Evolutionary conservation across 2,113 vertebrate species (phyloP), one percentile per base, ranked within the genome.

Genomic region (Delphinus delphis): DNA sequence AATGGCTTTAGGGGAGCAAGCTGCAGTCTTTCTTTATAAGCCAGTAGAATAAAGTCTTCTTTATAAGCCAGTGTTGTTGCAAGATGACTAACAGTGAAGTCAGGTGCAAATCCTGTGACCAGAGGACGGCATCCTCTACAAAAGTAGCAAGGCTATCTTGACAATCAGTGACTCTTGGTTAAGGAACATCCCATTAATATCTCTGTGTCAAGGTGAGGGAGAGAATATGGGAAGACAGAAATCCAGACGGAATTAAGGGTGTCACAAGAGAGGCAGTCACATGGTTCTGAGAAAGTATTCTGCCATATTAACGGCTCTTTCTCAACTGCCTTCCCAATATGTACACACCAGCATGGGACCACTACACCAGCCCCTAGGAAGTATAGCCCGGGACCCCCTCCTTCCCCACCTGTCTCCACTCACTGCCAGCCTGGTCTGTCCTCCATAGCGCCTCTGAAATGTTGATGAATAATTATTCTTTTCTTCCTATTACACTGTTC

Each of bases 51-150:
- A 82, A 68, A 77, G 47, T 73, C 21, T 90, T 89, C 67, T 92
- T 93, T 79, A 47, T 70, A 85, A 77, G 10, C 50, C 38, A 58
- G 14, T 84, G 20, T 58, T 74, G 50, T 95, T 94, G 47, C 76
- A 97, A 71, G 47, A 84, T 87, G 76, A 97, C 44, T 81, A 84
- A 82, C 38, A 41, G 50, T 85, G 33, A 94, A 79, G 41, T 83
- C 80, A 96, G 88, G 28, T 95, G 6, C 44, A 47, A 47, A 20
- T 93, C 68, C 55, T 47, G 38, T 97, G 88, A 79, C 67, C 55
- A 90, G n/a, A 92, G 71, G 58, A 67, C 70, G 92, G 41, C 89
- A 20, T n/a, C 38, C 17, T 84, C 44, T 92, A 36, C 17, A 74
- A 82, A 96, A 84, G 58, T 71, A 88, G 38, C 71, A 81, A 44